Base-by-base conservation (phyloP, 1,140 invertebrate genomes). In the Drosophila athabasca region DNA sequence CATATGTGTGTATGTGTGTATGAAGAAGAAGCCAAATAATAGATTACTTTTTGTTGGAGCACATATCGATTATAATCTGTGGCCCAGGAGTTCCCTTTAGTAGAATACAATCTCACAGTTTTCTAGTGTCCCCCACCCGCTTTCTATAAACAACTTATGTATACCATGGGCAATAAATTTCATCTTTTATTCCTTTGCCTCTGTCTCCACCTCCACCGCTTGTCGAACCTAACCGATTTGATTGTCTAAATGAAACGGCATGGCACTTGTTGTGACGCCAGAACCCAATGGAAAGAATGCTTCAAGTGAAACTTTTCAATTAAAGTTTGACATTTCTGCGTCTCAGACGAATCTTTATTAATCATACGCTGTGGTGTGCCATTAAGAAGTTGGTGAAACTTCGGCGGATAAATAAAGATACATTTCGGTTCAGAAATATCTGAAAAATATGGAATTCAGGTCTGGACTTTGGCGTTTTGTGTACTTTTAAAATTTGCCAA, bases 171-270 rank as follows among this genome's bases (percentile, higher is more conserved):
- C 8, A 24, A 54, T 39, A 35, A 57, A 67, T 53, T 19, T 48
- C 15, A 13, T 24, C 35, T 39, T 39, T 39, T 39, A 13, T 39
- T 39, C 35, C 11, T 35, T 9, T 9, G 31, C 31, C 31, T 9
- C 31, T 1, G 17, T 19, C 35, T 26, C 24, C 24, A 5, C 35
- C 35, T 39, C 35, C 11, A 11, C 35, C 35, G 4, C 35, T 13
- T 39, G 11, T 11, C 35, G 11, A 39, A 13, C 3, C 9, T 3
- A 49, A 67, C 13, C 35, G 8, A 26, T 24, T 66, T 72, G 24
- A 75, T 71, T 66, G 66, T 31, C 50, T 61, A 19, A 46, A 65
- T 51, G 7, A 66, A 79, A 75, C 43, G 35, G 26, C 29, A 17
- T 49, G 44, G 26, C 68, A 72, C 62, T 54, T 62, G 57, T 39